Conservation (phyloP, 2,113 vertebrate species). For the Cryptotis parvus region DNA sequence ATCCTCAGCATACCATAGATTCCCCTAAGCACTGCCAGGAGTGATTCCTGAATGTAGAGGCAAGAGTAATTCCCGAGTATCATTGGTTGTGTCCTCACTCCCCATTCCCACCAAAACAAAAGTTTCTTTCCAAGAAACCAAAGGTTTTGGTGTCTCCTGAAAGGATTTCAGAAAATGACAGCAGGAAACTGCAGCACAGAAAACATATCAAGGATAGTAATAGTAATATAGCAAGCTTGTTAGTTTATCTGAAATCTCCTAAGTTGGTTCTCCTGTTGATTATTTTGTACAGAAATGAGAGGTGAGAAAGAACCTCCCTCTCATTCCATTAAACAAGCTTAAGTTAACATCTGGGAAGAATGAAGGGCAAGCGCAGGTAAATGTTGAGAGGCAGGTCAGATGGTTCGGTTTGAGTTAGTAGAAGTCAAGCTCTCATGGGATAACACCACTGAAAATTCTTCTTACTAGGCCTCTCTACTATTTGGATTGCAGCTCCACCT, state of each 20-base stretch:
- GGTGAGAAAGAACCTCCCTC: not conserved
- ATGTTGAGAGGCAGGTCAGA: not conserved
- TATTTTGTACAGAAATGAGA: slow-evolving; percentile 39
- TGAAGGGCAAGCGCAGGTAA: not conserved
- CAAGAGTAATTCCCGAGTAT: too few relatives aligned
- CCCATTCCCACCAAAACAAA: not conserved
- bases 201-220: slow-evolving; percentile 52
- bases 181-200: slow-evolving; percentile 22
- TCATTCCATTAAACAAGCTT: slow-evolving; percentile 40
- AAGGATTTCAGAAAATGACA: slow-evolving; percentile 57
- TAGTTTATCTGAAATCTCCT: slow-evolving; percentile 60
- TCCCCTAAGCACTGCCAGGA: too few relatives aligned
- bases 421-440: slow-evolving; percentile 14
- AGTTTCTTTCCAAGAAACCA: slow-evolving; percentile 47
- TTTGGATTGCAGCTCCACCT: not conserved
- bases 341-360: slow-evolving; percentile 13
- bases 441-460: not conserved
- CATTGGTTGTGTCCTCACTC: too few relatives aligned
- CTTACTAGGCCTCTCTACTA: not conserved
- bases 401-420: not conserved
- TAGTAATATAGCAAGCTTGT: slow-evolving; percentile 44
- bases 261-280: slow-evolving; percentile 37
- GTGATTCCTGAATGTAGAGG: too few relatives aligned
- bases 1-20: too few relatives aligned
- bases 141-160: slow-evolving; percentile 38